Base-by-base conservation (phyloP, 1,140 invertebrate species). In the Telenomus remus region DNA sequence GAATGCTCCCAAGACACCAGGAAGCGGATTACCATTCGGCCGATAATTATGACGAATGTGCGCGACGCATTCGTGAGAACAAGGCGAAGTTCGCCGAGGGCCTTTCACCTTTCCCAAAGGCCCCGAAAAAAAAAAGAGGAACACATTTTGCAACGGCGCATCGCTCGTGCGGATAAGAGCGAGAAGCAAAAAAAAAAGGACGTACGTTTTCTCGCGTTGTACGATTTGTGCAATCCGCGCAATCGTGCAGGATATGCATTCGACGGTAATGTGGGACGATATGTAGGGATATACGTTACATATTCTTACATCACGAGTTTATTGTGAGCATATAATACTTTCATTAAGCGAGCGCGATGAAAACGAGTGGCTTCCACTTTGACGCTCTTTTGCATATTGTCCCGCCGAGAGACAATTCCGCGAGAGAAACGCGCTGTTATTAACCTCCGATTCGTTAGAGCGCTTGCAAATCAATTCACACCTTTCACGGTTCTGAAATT, bases 311-410 rank as follows among this genome's bases (percentile, higher is more conserved):
- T 82, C 83, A 85, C 76, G 43, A 82, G 76, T 82, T 85, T 81
- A 85, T 86, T 85, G 85, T 85, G 81, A 84, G 79, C 80, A 79
- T 75, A 75, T 75, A 68, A 75, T 76, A 77, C 82, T 83, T 82
- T 83, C 83, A 84, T 84, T 81, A 81, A 75, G 59, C 75, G 78
- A 49, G 46, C 35, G 56, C 50, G 56, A 69, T 53, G 66, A 61
- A 70, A 70, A 70, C 56, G 56, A 54, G 56, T 54, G 37, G 55
- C 50, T 53, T 54, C 55, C 43, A 55, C 14, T 56, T 69, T 55
- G 57, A 43, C 60, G 47, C 35, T 59, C n/a, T 50, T 73, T 57
- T 64, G 34, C 63, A 65, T 64, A 65, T 65, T 64, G 69, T 73
- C 69, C 37, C 39, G 46, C 11, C 37, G 39, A 50, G 12, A 48